phyloP scores from a whole-genome alignment of 2,113 vertebrate genomes.

The Tachuris rubrigastra region DNA sequence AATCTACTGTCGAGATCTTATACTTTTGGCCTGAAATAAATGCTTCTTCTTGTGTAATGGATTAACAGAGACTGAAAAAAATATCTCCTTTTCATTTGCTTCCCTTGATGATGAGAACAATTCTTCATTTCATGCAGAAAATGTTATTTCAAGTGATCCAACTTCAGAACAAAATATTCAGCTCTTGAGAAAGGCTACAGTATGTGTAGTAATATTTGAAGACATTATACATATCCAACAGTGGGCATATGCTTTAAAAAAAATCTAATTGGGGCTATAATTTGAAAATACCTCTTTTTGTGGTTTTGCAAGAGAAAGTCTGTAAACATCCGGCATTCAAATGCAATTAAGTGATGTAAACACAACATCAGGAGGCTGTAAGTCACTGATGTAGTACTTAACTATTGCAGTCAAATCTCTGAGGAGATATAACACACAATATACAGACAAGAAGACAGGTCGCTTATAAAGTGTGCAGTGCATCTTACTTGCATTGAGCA shows the following conservation, averaged over 20 bases:
- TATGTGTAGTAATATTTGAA: neutral
- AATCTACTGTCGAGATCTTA: conserved; percentile 19
- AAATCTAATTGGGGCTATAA: neutral
- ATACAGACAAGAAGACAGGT: neutral
- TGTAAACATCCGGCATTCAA: neutral
- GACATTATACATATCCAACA: neutral
- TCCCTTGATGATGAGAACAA: conserved; percentile 10
- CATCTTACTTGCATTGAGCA: neutral
- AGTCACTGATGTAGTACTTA: neutral
- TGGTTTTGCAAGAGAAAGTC: neutral
- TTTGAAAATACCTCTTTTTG: neutral
- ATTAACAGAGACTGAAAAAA: neutral
- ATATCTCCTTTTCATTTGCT: neutral
- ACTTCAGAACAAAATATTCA: conserved; percentile 3
- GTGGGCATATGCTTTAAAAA: neutral
- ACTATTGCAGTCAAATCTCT: neutral
- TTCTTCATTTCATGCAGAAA: conserved; percentile 27
- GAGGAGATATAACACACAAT: neutral
- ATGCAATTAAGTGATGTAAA: neutral
- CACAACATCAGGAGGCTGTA: neutral
- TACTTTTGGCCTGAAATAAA: conserved; percentile 18
- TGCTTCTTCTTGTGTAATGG: conserved; percentile 21
- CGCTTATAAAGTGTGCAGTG: neutral
- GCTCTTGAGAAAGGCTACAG: conserved; percentile 4
- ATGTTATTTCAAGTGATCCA: conserved; percentile 5